A percentile compares a stretch with the other conserved stretches of the same genome.
phyloP scores from a whole-genome alignment of 2,113 vertebrate species.

The Heliornis fulica region DNA sequence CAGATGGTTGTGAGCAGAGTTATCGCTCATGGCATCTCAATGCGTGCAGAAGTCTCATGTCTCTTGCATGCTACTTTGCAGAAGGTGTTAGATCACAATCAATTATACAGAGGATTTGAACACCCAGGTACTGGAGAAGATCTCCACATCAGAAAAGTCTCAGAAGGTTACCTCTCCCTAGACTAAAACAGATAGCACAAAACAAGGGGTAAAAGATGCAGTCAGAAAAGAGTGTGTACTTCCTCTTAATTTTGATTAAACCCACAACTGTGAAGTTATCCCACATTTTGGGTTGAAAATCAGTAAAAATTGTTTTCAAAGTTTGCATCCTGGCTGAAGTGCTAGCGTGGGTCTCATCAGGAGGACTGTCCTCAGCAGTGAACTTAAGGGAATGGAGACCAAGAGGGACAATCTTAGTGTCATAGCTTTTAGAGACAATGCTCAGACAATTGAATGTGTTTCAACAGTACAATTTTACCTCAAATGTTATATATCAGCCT shows the following conservation, averaged over 20 bases:
- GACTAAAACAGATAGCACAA: not conserved
- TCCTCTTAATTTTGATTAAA: not conserved
- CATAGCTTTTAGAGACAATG: not conserved
- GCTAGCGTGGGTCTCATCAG: not conserved
- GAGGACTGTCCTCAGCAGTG: not conserved
- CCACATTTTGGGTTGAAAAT: not conserved
- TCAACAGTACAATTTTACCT: not conserved
- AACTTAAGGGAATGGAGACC: not conserved
- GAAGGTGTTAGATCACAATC: slow-evolving; percentile 45
- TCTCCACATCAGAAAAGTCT: slow-evolving; percentile 38
- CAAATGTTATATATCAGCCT: not conserved
- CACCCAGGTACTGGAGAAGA: not conserved
- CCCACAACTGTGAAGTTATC: not conserved
- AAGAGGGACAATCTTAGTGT: not conserved
- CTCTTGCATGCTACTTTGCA: slow-evolving; percentile 38
- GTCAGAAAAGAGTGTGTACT: not conserved
- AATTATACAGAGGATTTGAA: not conserved
- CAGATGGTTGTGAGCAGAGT: not conserved
- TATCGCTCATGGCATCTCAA: slow-evolving; percentile 18
- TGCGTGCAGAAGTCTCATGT: slow-evolving; percentile 5
- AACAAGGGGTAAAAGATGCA: not conserved
- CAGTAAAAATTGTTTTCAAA: not conserved
- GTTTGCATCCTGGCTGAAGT: not conserved
- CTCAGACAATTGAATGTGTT: not conserved
- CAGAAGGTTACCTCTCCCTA: not conserved